Conservation (phyloP, 2,888 invertebrate genomes). For the Ashinkailepas kermadecensis region DNA sequence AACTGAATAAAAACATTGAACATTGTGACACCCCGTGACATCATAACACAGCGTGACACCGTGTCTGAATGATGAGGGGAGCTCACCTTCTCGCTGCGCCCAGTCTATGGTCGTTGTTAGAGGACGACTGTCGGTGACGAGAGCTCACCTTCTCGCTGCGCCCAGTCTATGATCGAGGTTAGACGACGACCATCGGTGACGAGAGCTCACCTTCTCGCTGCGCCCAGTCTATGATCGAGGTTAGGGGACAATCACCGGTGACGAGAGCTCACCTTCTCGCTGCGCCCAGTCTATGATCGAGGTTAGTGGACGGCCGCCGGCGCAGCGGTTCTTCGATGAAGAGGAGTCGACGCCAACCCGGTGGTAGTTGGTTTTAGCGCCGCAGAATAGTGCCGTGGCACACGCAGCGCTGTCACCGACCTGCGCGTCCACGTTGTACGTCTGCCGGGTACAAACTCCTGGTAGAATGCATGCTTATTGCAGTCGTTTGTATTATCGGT, state of each 20-base stretch:
- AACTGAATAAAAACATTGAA: too few species aligned
- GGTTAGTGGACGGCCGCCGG: conserved; percentile 45
- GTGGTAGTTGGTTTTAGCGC: conserved; percentile 61
- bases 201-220: too few species aligned
- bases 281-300: conserved; percentile 59
- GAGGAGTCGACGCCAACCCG: conserved; percentile 56
- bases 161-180: conserved; percentile 57
- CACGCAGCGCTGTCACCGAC: conserved; percentile 66
- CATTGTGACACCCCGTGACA: too few species aligned
- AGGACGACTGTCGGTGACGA: too few species aligned
- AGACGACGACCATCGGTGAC: conserved; percentile 42
- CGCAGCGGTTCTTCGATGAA: conserved; percentile 40
- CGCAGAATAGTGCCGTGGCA: conserved; percentile 61
- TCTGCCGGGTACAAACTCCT: conserved; percentile 45
- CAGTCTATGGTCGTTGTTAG: too few species aligned
- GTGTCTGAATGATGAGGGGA: too few species aligned
- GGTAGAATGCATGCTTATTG: too few species aligned
- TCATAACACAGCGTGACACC: too few species aligned
- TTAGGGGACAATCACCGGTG: too few species aligned
- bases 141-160: conserved; percentile 53
- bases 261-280: conserved; percentile 49
- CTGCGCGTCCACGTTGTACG: conserved; percentile 63
- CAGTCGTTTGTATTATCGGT: too few species aligned
- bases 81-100: too few species aligned
- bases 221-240: too few species aligned